Evolutionary conservation across 2,797 vertebrate species (phyloP).

Genomic region (Catamblyrhynchus diadema): DNA sequence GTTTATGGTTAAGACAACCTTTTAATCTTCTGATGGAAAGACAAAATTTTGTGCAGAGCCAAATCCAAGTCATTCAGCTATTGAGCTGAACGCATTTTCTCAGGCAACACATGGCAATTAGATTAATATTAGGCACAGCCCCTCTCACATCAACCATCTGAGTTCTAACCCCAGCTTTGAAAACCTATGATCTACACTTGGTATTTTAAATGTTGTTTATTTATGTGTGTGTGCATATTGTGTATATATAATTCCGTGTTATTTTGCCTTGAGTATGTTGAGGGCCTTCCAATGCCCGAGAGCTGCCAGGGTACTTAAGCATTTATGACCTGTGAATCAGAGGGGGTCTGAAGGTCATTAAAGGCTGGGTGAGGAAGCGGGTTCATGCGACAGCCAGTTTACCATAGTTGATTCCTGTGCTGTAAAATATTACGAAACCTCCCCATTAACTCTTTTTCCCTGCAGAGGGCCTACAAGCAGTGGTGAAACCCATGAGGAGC

Average conservation of each 20-base stretch:
- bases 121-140: not conserved
- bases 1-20: not conserved
- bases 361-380: not conserved
- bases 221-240: not conserved
- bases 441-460: not conserved
- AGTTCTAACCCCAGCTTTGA: not conserved
- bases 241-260: not conserved
- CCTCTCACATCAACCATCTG: not conserved
- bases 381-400: not conserved
- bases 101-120: not conserved
- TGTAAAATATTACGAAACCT: conserved; percentile 10
- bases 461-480: accelerated
- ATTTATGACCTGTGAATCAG: conserved; percentile 20
- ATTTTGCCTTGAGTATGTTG: not conserved
- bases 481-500: not conserved
- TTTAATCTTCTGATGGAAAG: not conserved
- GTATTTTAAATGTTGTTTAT: not conserved
- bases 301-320: not conserved
- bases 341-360: conserved; percentile 43
- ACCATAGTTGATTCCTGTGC: not conserved
- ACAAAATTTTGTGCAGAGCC: not conserved
- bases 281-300: not conserved
- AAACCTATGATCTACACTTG: not conserved
- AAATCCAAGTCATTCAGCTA: not conserved
- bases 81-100: not conserved